A percentile compares a stretch with the other conserved stretches of the same genome.
Evolutionary conservation across 1,140 invertebrate species (phyloP).

Genomic region (Eupristina koningsbergeri): DNA sequence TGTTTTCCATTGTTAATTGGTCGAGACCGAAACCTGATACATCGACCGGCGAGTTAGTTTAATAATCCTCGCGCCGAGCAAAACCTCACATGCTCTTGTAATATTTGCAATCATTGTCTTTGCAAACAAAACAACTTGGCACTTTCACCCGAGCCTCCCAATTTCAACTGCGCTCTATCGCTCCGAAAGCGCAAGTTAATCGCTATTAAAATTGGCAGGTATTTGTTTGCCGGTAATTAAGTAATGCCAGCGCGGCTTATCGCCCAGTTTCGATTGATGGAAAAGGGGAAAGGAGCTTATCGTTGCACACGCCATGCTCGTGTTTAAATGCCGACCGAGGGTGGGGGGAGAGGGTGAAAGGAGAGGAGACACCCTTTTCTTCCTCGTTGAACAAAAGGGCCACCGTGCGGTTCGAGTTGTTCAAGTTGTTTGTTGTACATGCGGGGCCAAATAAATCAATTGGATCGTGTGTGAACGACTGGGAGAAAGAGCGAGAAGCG

Average conservation of each 20-base stretch:
- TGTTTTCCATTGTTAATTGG: conserved; percentile 43
- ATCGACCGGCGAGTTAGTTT: conserved; percentile 1
- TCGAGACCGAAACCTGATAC: conserved; percentile 14
- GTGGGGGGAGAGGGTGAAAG: too few relatives aligned
- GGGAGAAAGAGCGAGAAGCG: neutral
- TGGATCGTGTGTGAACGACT: conserved; percentile 41
- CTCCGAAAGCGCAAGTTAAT: too few relatives aligned
- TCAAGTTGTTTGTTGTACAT: too few relatives aligned
- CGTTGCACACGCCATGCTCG: too few relatives aligned
- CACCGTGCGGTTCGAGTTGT: neutral
- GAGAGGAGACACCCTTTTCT: neutral
- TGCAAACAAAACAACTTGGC: too few relatives aligned
- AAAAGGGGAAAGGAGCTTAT: too few relatives aligned
- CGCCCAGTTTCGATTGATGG: neutral
- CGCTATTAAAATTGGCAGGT: conserved; percentile 37
- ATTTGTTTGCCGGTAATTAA: conserved; percentile 35
- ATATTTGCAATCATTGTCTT: neutral
- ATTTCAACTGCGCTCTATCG: too few relatives aligned
- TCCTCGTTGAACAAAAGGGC: neutral
- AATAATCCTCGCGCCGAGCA: neutral
- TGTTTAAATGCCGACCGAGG: too few relatives aligned
- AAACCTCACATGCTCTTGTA: neutral
- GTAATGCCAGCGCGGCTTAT: conserved; percentile 30
- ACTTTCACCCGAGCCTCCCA: too few relatives aligned
- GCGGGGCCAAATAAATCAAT: conserved; percentile 33